These are phyloP conservation scores for Chrysina gloriosa DNA, from an alignment of 2,888 invertebrate species.

Conservation along the genomic window DNA sequence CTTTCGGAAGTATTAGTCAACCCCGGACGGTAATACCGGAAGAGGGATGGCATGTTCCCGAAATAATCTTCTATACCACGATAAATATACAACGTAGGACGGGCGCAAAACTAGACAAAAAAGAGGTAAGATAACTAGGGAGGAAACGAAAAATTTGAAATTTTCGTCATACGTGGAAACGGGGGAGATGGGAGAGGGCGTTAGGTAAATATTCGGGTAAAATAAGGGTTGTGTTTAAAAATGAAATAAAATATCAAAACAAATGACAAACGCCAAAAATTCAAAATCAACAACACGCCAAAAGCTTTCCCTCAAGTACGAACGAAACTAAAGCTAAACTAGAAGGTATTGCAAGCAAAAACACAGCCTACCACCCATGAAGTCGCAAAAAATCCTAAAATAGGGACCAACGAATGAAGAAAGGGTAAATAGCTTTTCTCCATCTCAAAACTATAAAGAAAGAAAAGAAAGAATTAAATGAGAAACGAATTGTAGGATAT, in stretches of 20 bases:
- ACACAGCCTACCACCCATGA: conserved; percentile 20
- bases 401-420: conserved; percentile 6
- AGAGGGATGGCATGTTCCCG: conserved; percentile 32
- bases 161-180: too few species aligned
- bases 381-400: conserved; percentile 2
- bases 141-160: too few species aligned
- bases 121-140: too few species aligned
- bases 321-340: not conserved
- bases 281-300: too few species aligned
- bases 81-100: not conserved
- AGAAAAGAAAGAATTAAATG: not conserved
- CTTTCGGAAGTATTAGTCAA: conserved; percentile 27
- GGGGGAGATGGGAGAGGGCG: too few species aligned
- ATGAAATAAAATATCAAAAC: too few species aligned
- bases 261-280: too few species aligned
- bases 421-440: not conserved
- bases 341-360: not conserved
- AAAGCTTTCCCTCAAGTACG: too few species aligned
- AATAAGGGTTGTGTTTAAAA: too few species aligned
- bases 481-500: not conserved
- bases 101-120: too few species aligned
- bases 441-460: conserved; percentile 19
- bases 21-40: conserved; percentile 19
- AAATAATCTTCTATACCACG: conserved; percentile 17
- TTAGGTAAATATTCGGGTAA: too few species aligned